Base-by-base conservation (phyloP, 2,113 vertebrate genomes). In the Mus pahari region DNA sequence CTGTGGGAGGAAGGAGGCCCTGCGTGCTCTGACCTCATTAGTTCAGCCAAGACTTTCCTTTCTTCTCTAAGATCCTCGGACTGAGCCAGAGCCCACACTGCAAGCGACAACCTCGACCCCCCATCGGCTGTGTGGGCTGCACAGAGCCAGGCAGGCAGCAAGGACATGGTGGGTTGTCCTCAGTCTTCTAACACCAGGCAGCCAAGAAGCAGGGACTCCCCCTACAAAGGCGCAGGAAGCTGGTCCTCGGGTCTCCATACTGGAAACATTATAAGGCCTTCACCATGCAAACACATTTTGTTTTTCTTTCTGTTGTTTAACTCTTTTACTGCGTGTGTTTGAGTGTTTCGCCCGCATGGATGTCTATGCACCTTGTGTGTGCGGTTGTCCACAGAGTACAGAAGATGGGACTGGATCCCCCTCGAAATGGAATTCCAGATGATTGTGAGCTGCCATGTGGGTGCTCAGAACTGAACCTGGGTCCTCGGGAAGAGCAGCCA, bases 81-180 rank as follows among this genome's bases (percentile, higher is more conserved):
- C 68, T 14, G 14, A 74, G 42, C 62, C 78, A 60, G 31, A 73
- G 24, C 84, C 70, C 5, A n/a, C 68, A 45, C 39, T 5, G 12
- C 75, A 45, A 3, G 33, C n/a, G 82, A 55, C 86, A 75, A 42
- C 7, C 10, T 86, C 70, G 16, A 14, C 53, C 13, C 24, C 91
- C 5, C n/a, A 14, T 10, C 90, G 90, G 71, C 92, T 31, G 7
- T 0, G 17, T 0, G 17, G 74, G 45, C 71, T 9, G 4, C 86
- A n/a, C 70, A 73, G 33, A 62, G 36, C 19, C 77, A 13, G 0
- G 19, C 77, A 13, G 0, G 8, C 1, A 14, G 45, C 11, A 28
- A 79, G 90, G 89, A n/a, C 70, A 75, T 1, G 19, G 0, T 0
- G 9, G 78, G 33, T 0, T 0, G 0, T 5, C 22, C 36, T 50